Base-by-base conservation (phyloP, 2,797 vertebrate species). In the Xenopus petersii region DNA sequence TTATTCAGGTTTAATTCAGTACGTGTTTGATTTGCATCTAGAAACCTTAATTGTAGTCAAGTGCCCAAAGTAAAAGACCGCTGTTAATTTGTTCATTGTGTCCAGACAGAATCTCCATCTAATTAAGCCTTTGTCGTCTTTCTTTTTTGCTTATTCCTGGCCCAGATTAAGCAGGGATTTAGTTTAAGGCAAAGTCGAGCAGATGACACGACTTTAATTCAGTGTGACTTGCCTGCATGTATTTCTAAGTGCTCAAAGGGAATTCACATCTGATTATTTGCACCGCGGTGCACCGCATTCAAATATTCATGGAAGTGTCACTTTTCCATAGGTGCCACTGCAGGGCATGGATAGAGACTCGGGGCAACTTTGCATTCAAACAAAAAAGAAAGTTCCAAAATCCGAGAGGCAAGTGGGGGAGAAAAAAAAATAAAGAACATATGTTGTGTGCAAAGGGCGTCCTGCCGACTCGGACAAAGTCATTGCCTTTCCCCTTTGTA, bases 241-340 rank as follows among this genome's bases (percentile, higher is more conserved):
- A 94, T 94, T 94, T 95, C 93, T 91, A 83, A 94, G 91, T 90
- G 93, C 93, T 95, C 90, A 93, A 87, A 94, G 93, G 93, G 93
- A 95, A 93, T 95, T 96, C 94, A 96, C 92, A 94, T 94, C 93
- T 89, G 91, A 94, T 95, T 96, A 95, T 90, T 89, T 92, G 93
- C 94, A 88, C 92, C 91, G 82, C 92, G 91, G 92, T 93, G 89
- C 92, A 94, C 87, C 81, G 91, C 89, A 93, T 97, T 47, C 91
- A 94, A 94, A 94, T 94, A 94, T 96, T 95, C 92, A 94, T 93
- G 84, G 88, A 91, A 86, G 89, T 93, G 91, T 93, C 93, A 93
- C 91, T 95, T 95, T 94, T 95, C 94, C 93, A 93, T 93, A 95
- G 93, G 93, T 94, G 92, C 90, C 92, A 93, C 92, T 93, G 86